Percentiles rank a stretch among this genome's conserved stretches.
Evolutionary conservation across 64 coral and sea anemone species (phyloP).

Genomic region (Exaiptasia diaphana): DNA sequence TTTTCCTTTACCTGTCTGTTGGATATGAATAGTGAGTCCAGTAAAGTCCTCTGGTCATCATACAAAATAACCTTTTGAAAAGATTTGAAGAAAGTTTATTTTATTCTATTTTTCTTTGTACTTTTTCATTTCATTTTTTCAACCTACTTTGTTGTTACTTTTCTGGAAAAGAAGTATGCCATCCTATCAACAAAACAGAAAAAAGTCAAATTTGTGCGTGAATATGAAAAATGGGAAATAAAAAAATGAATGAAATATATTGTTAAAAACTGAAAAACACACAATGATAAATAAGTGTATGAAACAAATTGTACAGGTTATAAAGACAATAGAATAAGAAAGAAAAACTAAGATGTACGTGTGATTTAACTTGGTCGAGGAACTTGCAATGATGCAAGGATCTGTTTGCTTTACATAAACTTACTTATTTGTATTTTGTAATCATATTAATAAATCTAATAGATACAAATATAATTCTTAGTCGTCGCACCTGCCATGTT

Average conservation of each 20-base stretch:
- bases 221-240: not conserved
- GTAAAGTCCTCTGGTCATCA: not conserved
- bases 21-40: not conserved
- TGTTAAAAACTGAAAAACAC: not conserved
- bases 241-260: not conserved
- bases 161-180: not conserved
- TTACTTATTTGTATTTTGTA: too few relatives aligned
- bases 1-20: not conserved
- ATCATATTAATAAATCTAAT: too few relatives aligned
- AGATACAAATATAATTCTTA: not conserved
- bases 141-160: not conserved
- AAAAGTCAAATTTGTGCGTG: not conserved
- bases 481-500: slow-evolving; percentile 1
- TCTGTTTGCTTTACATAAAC: too few relatives aligned
- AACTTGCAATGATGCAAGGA: too few relatives aligned
- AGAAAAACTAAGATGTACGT: too few relatives aligned
- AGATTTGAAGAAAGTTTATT: not conserved
- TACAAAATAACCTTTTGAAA: not conserved
- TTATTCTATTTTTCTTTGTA: not conserved
- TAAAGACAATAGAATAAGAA: too few relatives aligned
- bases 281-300: too few relatives aligned
- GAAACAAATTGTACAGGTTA: too few relatives aligned
- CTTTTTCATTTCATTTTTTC: not conserved
- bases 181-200: not conserved
- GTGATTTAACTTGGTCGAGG: too few relatives aligned